Percentiles rank a stretch among this genome's conserved stretches.
phyloP scores from a whole-genome alignment of 64 coral and sea anemone species.

The Montipora foliosa region DNA sequence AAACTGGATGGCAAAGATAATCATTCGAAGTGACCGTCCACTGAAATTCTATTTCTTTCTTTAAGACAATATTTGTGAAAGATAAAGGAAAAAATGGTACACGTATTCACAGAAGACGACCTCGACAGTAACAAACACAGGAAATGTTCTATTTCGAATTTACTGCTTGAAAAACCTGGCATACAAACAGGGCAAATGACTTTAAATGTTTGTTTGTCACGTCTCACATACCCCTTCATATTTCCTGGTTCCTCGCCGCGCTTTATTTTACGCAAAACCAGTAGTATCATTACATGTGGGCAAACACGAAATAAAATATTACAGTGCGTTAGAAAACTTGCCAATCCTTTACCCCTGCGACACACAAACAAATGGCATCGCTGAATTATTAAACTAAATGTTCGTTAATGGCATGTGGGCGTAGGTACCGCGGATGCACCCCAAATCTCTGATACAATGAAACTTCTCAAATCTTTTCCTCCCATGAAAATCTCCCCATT shows the following conservation, averaged over 20 bases:
- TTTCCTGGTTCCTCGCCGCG: neutral
- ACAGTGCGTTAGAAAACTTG: neutral
- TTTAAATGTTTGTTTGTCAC: neutral
- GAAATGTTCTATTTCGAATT: neutral
- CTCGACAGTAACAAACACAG: neutral
- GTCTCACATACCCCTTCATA: too few species aligned
- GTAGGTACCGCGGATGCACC: neutral
- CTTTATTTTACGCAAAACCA: neutral
- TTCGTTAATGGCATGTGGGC: neutral
- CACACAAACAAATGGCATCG: neutral
- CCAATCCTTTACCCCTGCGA: neutral
- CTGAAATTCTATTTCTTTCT: too few species aligned
- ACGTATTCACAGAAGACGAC: neutral
- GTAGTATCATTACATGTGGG: neutral
- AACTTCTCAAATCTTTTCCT: neutral
- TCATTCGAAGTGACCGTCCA: neutral
- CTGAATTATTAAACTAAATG: neutral
- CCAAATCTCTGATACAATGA: neutral
- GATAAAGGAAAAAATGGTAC: neutral
- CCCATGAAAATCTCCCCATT: neutral
- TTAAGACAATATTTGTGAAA: neutral
- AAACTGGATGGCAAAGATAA: neutral
- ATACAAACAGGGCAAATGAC: neutral
- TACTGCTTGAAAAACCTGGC: neutral
- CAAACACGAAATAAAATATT: neutral